Evolutionary conservation across 2,113 vertebrate species (phyloP), one percentile per base, ranked within the genome.

Genomic region (Mastomys natalensis): DNA sequence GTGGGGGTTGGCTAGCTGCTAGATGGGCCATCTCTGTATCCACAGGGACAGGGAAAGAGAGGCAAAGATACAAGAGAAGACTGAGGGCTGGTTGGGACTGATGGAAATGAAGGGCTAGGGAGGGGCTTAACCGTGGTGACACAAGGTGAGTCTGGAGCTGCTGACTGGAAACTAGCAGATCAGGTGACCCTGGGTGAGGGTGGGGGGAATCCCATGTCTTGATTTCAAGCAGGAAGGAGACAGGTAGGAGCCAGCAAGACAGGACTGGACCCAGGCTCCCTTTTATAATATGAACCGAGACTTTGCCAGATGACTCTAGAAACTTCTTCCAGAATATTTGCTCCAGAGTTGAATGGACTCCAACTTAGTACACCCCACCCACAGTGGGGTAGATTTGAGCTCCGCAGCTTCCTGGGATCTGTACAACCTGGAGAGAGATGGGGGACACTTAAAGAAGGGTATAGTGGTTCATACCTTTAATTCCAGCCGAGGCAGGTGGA

Each of bases 381-480:
- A 72, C 51, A 4, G 16, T 0, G 40, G 91, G 62, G 16, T 37
- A 0, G 0, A 95, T 0, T 17, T 40, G 2, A 3, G 81, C 6
- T 10, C 93, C 80, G 4, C 85, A 88, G 0, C 95, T 95, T 80
- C 78, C 48, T 12, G 29, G 91, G 0, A 48, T 87, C 68, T 97
- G 96, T 5, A 70, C 5, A 2, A 66, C 40, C 93, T 97, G 15
- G 45, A 76, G 68, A 81, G 87, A 89, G 74, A 84, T 13, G 89
- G n/a, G 4, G 17, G 17, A 26, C 24, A 22, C 40, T 43, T 17
- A 17, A 22, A 64, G 55, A 58, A 58, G 34, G 2, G 7, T 26
- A 16, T 43, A 13, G 13, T 84, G 55, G 13, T 3, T 2, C 7
- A 62, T 3, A 5, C 22, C 80, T 60, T 60, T 60, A 84, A 62